Evolutionary conservation across 2,113 vertebrate genomes (phyloP).

Genomic region (Bagarius yarrelli): DNA sequence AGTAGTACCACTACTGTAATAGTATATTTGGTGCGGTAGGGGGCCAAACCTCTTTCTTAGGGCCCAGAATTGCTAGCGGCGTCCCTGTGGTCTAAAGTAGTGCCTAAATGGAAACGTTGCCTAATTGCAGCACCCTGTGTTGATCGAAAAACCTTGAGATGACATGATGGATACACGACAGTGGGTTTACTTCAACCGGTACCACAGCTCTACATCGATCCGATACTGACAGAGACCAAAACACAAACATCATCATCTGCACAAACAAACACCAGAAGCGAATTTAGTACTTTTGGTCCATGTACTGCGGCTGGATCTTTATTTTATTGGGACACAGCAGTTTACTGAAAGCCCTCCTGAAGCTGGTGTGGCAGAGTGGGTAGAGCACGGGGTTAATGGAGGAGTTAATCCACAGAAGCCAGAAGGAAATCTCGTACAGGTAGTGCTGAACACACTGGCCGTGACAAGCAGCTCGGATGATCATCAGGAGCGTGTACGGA

Average conservation of each 20-base stretch:
- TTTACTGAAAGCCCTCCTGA: slow-evolving; percentile 73
- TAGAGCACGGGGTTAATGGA: slow-evolving; percentile 76
- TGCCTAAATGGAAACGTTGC: not conserved
- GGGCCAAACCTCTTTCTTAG: too few species aligned
- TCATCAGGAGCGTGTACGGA: slow-evolving; percentile 74
- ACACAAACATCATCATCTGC: not conserved
- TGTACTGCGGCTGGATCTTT: slow-evolving; percentile 71
- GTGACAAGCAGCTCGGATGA: slow-evolving; percentile 71
- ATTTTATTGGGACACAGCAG: slow-evolving; percentile 70
- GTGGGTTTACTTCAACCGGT: not conserved
- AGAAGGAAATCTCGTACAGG: slow-evolving; percentile 75
- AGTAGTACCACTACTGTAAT: too few species aligned
- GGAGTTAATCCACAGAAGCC: slow-evolving; percentile 75
- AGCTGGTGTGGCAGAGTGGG: slow-evolving; percentile 71
- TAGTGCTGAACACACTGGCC: slow-evolving; percentile 67
- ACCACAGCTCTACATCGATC: slow-evolving; percentile 3
- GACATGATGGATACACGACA: not conserved
- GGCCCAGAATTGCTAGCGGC: too few species aligned
- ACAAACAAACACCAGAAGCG: not conserved
- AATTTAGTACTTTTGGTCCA: slow-evolving; percentile 61
- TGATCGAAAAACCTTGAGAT: not conserved
- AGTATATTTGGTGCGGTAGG: too few species aligned
- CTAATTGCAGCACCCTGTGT: not conserved
- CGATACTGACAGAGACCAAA: slow-evolving; percentile 3
- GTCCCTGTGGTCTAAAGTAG: too few species aligned